Evolutionary conservation across 2,113 vertebrate genomes (phyloP).

Genomic region (Corapipo altera): DNA sequence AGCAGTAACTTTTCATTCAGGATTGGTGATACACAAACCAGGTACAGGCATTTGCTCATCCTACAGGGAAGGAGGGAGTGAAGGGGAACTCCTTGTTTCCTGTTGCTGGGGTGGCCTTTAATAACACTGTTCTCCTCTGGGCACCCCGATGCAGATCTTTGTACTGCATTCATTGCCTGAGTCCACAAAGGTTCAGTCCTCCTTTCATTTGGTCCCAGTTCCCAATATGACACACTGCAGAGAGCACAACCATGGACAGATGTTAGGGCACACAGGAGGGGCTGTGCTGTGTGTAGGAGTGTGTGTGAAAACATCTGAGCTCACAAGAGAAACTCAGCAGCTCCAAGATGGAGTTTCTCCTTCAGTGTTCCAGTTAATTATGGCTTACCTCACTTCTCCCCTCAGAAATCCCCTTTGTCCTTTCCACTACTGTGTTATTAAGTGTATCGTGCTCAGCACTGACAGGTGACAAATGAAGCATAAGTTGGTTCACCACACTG

Average conservation of each 20-base stretch:
- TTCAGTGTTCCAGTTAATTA: neutral
- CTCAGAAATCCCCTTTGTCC: slow-evolving; percentile 28
- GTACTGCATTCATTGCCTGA: neutral
- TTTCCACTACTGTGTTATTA: neutral
- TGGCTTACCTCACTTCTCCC: neutral
- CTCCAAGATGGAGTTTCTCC: neutral
- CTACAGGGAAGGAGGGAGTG: neutral
- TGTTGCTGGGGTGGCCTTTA: neutral
- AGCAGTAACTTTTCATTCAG: neutral
- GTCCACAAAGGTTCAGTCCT: neutral
- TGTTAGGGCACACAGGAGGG: neutral
- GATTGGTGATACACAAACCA: neutral
- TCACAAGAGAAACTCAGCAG: neutral
- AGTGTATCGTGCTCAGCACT: neutral
- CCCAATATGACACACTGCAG: neutral
- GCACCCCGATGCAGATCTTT: neutral
- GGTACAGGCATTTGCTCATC: neutral
- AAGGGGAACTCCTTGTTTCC: neutral
- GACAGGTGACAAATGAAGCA: slow-evolving; percentile 47
- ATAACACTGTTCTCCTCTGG: neutral
- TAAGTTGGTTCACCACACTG: slow-evolving; percentile 26
- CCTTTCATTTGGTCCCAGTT: neutral
- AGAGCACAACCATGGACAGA: neutral
- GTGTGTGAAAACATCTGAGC: neutral
- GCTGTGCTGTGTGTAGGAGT: neutral